phyloP scores from a whole-genome alignment of 1,140 invertebrate genomes.

The Bicyclus anynana region DNA sequence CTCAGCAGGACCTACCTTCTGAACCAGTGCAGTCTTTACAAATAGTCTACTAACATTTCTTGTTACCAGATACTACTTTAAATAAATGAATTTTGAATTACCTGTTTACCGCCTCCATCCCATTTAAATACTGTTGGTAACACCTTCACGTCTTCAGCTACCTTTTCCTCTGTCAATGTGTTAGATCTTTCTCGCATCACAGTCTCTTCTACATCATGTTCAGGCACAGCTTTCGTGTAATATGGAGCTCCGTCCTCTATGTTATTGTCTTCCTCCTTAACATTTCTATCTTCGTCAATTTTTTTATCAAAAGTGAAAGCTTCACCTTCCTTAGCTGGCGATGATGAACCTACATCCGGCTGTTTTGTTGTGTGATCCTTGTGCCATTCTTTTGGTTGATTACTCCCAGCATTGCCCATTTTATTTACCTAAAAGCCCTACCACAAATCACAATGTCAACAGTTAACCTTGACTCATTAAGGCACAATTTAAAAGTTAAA shows the following conservation, averaged over 20 bases:
- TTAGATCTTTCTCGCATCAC: constrained; percentile 82
- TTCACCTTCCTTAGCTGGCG: constrained; percentile 86
- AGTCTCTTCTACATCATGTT: constrained; percentile 74
- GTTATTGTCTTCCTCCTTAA: constrained; percentile 76
- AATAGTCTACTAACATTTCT: too few relatives aligned
- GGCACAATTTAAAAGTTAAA: background rate
- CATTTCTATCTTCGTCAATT: constrained; percentile 79
- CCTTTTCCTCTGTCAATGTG: constrained; percentile 83
- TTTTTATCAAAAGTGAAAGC: constrained; percentile 92
- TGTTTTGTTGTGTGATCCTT: constrained; percentile 70
- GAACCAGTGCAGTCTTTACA: too few relatives aligned
- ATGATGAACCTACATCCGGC: constrained; percentile 80
- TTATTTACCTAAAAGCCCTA: background rate
- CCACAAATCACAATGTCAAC: background rate
- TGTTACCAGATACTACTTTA: too few relatives aligned
- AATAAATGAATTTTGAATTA: constrained; percentile 25
- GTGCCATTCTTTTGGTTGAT: constrained; percentile 81
- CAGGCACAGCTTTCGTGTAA: constrained; percentile 81
- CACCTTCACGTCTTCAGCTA: constrained; percentile 78
- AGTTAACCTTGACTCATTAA: background rate
- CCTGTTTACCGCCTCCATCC: constrained; percentile 96
- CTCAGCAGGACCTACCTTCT: too few relatives aligned
- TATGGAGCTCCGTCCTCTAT: constrained; percentile 90
- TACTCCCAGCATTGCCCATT: constrained; percentile 88
- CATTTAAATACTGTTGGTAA: constrained; percentile 98